A percentile compares a stretch with the other conserved stretches of the same genome.
These are phyloP conservation scores for Chrysomela aeneicollis DNA, from an alignment of 2,888 invertebrate species.

Conservation along the genomic window DNA sequence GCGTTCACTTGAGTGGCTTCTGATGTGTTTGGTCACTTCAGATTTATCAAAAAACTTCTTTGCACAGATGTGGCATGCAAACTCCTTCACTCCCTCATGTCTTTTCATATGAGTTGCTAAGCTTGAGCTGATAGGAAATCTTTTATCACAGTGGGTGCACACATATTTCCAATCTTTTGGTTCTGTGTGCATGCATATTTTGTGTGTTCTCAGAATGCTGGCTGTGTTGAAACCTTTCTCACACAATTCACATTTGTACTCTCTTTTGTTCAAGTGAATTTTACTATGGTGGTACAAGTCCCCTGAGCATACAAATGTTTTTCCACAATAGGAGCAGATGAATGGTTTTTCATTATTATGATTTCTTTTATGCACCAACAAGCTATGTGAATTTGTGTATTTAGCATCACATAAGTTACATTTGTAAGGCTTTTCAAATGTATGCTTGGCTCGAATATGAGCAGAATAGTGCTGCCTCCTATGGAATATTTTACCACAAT, in stretches of 20 bases:
- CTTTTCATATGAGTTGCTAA: constrained; percentile 46
- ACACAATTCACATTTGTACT: constrained; percentile 48
- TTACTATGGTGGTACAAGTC: constrained; percentile 49
- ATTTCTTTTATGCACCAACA: constrained; percentile 48
- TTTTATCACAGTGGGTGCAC: constrained; percentile 44
- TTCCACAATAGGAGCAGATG: constrained; percentile 51
- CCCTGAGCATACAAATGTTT: constrained; percentile 54
- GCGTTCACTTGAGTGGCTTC: constrained; percentile 47
- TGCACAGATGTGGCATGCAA: constrained; percentile 48
- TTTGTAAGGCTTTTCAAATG: constrained; percentile 50
- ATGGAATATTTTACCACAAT: constrained; percentile 49
- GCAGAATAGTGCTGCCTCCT: constrained; percentile 47
- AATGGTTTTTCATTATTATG: constrained; percentile 49
- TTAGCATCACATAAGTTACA: constrained; percentile 48
- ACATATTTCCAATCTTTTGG: constrained; percentile 51
- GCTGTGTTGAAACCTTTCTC: constrained; percentile 50
- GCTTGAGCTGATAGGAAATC: constrained; percentile 51
- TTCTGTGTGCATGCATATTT: constrained; percentile 50
- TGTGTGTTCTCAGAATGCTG: constrained; percentile 48
- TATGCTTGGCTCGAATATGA: constrained; percentile 49
- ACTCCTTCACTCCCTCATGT: constrained; percentile 54
- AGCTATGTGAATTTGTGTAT: constrained; percentile 47
- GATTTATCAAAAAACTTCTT: constrained; percentile 57
- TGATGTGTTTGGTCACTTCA: constrained; percentile 47
- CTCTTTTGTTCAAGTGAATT: constrained; percentile 49